Percentiles rank a stretch among this genome's conserved stretches.
These are phyloP conservation scores for Artibeus jamaicensis DNA, from an alignment of 2,797 vertebrate genomes.

Conservation along the genomic window DNA sequence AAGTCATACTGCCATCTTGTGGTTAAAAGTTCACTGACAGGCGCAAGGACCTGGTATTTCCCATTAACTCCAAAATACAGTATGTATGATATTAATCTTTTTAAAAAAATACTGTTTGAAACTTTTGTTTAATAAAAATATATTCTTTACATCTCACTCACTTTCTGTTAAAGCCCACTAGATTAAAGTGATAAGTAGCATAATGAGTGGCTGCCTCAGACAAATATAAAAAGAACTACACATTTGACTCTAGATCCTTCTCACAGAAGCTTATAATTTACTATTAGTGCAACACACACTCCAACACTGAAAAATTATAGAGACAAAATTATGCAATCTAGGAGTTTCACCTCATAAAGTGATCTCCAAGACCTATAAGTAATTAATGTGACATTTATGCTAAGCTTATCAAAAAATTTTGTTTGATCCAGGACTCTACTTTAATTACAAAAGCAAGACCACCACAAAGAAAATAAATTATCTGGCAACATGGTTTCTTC, in stretches of 20 bases:
- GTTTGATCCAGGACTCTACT: not conserved
- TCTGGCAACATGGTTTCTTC: conserved; percentile 14
- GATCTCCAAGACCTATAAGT: conserved; percentile 6
- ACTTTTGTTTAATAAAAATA: not conserved
- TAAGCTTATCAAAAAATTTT: not conserved
- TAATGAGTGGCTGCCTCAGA: conserved; percentile 3
- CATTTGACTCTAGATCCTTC: not conserved
- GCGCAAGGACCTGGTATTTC: not conserved
- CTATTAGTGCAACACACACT: not conserved
- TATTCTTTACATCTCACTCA: not conserved
- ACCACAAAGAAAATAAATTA: conserved; percentile 35
- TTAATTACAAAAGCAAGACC: not conserved
- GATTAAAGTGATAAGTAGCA: conserved; percentile 15
- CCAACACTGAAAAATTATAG: not conserved
- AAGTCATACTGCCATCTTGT: conserved; percentile 73
- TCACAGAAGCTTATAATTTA: not conserved
- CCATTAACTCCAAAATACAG: not conserved
- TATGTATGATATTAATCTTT: not conserved
- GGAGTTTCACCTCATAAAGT: not conserved
- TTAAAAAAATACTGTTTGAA: not conserved
- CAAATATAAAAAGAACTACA: not conserved
- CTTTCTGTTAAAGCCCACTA: not conserved
- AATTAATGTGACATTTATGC: conserved; percentile 4
- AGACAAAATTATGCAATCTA: not conserved
- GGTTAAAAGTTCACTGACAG: conserved; percentile 46